These are phyloP conservation scores for Rhineura floridana DNA, from an alignment of 2,113 vertebrate species.

Conservation along the genomic window DNA sequence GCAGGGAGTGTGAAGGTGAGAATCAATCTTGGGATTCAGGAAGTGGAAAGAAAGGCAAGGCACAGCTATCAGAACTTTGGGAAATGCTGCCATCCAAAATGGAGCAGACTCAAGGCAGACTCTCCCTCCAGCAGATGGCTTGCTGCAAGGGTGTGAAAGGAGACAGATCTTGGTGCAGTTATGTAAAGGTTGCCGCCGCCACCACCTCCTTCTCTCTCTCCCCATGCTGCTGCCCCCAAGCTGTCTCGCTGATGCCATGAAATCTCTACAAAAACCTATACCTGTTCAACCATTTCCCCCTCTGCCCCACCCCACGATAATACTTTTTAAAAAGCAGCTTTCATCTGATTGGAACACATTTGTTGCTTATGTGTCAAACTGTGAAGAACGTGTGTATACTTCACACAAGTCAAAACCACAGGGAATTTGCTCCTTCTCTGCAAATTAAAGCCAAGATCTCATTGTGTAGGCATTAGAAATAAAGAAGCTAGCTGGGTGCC, in stretches of 20 bases:
- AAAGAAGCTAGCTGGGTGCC: not conserved
- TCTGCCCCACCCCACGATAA: no score
- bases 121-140: conserved; percentile 69
- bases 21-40: not conserved
- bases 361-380: not conserved
- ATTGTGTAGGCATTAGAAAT: not conserved
- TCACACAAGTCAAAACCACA: not conserved
- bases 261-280: conserved; percentile 51
- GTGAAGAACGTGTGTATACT: no score
- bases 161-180: conserved; percentile 60
- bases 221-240: conserved; percentile 1
- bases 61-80: not conserved
- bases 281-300: not conserved
- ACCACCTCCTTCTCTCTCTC: conserved; percentile 53
- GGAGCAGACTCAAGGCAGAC: conserved; percentile 43
- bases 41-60: not conserved
- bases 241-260: conserved; percentile 34
- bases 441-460: not conserved
- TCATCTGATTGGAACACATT: not conserved
- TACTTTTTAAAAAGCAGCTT: not conserved
- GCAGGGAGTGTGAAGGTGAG: not conserved
- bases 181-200: conserved; percentile 69
- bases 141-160: conserved; percentile 54
- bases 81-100: not conserved
- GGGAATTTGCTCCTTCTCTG: not conserved